Evolutionary conservation across 2,797 vertebrate genomes (phyloP).

Genomic region (Scolopax bukidnonensis): DNA sequence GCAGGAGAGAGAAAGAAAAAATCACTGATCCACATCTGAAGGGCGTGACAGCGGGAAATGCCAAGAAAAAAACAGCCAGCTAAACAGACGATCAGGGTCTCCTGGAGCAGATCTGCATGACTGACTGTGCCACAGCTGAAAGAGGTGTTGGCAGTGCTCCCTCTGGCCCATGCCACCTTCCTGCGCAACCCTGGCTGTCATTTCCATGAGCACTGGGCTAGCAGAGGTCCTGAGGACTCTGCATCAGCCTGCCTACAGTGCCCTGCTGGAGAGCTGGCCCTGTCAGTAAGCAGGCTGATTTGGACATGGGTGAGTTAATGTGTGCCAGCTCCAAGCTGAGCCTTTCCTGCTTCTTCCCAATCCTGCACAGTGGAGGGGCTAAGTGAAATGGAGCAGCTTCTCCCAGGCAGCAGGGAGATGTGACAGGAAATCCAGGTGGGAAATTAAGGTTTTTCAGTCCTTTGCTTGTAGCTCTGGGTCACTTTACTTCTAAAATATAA

Average conservation of each 20-base stretch:
- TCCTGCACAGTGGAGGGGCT: background rate
- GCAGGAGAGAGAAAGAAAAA: background rate
- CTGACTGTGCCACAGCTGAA: background rate
- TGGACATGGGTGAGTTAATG: background rate
- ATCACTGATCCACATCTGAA: background rate
- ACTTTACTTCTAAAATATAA: background rate
- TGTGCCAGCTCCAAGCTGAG: background rate
- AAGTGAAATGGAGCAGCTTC: background rate
- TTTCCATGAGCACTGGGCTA: background rate
- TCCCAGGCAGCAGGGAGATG: background rate
- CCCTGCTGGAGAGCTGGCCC: background rate
- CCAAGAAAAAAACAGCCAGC: background rate
- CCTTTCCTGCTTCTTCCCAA: background rate
- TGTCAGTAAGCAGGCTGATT: constrained; percentile 10
- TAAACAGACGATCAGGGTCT: background rate
- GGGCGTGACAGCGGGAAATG: background rate
- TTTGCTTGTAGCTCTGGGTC: background rate
- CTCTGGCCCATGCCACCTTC: background rate
- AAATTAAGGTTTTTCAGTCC: background rate
- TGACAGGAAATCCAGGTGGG: background rate
- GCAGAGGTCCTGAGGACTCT: background rate
- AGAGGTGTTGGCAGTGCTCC: background rate
- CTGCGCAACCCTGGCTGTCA: background rate
- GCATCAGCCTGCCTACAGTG: background rate
- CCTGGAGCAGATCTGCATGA: background rate